Conservation (phyloP, 2,888 invertebrate genomes). For the Lepidocyrtinus sp. region DNA sequence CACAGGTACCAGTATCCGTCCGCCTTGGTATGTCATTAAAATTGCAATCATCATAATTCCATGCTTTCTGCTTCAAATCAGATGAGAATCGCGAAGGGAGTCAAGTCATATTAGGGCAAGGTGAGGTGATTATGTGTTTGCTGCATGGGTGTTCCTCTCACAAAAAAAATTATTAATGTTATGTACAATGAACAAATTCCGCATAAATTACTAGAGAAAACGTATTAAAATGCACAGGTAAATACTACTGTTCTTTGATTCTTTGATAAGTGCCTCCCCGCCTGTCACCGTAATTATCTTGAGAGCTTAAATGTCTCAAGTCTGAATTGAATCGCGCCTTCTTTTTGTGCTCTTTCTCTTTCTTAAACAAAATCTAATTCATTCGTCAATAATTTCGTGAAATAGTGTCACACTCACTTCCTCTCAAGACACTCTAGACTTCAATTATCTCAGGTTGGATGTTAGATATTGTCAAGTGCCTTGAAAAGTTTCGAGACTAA, state of each 20-base stretch:
- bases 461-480: no score
- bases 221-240: neutral
- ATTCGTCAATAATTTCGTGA: neutral
- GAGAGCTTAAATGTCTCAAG: no score
- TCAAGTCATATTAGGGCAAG: constrained; percentile 41
- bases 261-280: neutral
- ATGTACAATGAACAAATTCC: neutral
- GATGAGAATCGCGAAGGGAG: constrained; percentile 30
- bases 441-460: neutral
- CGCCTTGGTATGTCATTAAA: constrained; percentile 43
- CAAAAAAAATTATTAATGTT: neutral
- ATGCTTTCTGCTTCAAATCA: constrained; percentile 52
- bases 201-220: neutral
- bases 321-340: no score
- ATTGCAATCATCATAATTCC: constrained; percentile 59
- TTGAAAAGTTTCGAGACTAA: no score
- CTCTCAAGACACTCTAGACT: neutral
- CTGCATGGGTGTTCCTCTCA: constrained; percentile 52
- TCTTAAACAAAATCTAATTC: neutral
- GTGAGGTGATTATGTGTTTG: constrained; percentile 48
- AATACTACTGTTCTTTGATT: neutral
- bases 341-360: no score
- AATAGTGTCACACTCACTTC: neutral
- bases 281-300: constrained; percentile 49
- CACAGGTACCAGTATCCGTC: neutral